Evolutionary conservation across 2,113 vertebrate genomes (phyloP).

Genomic region (Shinisaurus crocodilurus): DNA sequence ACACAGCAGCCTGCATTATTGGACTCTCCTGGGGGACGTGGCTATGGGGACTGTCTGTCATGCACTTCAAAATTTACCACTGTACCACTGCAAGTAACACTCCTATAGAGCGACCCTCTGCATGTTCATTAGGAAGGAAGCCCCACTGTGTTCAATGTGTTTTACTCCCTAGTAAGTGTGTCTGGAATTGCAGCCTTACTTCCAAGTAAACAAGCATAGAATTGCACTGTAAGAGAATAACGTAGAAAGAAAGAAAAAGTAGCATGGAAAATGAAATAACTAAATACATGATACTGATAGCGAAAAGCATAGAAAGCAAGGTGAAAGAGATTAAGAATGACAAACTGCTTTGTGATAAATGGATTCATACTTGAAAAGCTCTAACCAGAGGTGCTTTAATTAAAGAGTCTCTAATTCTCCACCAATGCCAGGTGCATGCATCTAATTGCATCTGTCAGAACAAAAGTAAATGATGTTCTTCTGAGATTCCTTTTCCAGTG

Average conservation of each 20-base stretch:
- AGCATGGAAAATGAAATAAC: not conserved
- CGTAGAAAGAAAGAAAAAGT: not conserved
- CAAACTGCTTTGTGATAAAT: conserved; percentile 18
- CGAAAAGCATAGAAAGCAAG: not conserved
- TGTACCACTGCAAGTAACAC: not conserved
- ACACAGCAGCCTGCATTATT: too few species aligned
- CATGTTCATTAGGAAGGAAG: not conserved
- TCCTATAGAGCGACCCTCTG: not conserved
- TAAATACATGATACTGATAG: not conserved
- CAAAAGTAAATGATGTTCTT: conserved; percentile 29
- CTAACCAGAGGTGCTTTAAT: conserved; percentile 17
- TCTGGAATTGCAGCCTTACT: not conserved
- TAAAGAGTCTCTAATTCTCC: conserved; percentile 27
- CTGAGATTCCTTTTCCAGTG: conserved; percentile 3
- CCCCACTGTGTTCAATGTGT: not conserved
- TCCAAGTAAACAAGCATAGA: not conserved
- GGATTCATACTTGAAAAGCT: conserved; percentile 17
- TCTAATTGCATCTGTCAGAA: conserved; percentile 34
- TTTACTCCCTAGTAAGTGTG: not conserved
- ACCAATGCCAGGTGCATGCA: conserved; percentile 15
- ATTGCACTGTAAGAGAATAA: not conserved
- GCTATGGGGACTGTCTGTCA: too few species aligned
- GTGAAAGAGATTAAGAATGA: conserved; percentile 3
- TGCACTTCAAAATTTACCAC: too few species aligned
- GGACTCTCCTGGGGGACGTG: too few species aligned